Conservation (phyloP, 2,797 vertebrate species). For the Helicolenus hilgendorfi region DNA sequence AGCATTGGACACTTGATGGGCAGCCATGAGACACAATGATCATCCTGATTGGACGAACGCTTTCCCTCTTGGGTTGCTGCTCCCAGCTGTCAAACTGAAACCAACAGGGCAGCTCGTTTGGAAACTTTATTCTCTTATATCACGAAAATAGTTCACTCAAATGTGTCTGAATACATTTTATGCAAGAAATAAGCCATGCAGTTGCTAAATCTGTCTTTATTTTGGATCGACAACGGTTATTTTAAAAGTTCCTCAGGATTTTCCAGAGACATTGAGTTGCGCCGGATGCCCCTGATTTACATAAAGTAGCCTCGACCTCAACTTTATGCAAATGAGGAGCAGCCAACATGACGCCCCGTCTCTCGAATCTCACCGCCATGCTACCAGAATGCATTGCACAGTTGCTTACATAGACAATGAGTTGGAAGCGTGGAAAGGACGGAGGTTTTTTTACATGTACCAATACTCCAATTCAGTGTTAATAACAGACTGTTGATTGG, state of each 20-base stretch:
- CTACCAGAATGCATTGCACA: neutral
- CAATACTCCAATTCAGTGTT: neutral
- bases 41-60: neutral
- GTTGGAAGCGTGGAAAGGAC: neutral
- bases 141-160: neutral
- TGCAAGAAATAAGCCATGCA: too few species aligned
- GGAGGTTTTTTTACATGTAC: neutral
- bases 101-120: neutral
- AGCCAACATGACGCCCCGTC: neutral
- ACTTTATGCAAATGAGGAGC: too few species aligned
- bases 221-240: neutral
- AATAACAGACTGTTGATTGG: neutral
- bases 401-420: neutral
- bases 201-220: neutral
- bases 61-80: neutral
- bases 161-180: neutral
- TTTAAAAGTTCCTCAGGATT: neutral
- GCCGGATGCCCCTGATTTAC: neutral
- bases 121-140: neutral
- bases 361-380: neutral
- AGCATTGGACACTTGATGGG: neutral
- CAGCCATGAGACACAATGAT: neutral
- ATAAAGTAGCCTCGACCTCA: neutral
- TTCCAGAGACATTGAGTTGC: neutral
- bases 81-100: neutral